Evolutionary conservation across 2,888 invertebrate species (phyloP), one percentile per base, ranked within the genome.

Genomic region (Psylliodes chrysocephalus): DNA sequence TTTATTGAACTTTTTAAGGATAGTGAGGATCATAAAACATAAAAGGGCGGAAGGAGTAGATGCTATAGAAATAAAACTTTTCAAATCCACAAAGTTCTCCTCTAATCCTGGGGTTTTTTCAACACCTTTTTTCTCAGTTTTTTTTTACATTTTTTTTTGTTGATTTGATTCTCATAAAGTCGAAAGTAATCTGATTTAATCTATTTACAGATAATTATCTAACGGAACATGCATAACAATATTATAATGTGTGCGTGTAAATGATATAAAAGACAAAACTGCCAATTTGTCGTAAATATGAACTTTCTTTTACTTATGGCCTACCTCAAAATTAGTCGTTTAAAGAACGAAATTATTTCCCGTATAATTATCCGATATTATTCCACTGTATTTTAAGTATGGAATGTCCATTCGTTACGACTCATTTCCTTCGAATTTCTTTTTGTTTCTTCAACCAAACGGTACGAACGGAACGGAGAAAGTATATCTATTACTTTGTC

Each of bases 351-450:
- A 57, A 57, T 47, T 35, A 47, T 57, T 57, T 57, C 57, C 47
- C 47, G 47, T 47, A 47, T 47, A 57, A 35, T 57, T 57, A 47
- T 35, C n/a, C 28, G 44, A 55, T 57, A 57, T 57, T 46, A 57
- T 47, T 19, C 57, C 35, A 33, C 33, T 46, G 44, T 46, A 46
- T 46, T 46, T 46, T 46, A 22, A 46, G 22, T 28, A 30, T 2
- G 49, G 49, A 49, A 49, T 49, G 49, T 12, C 30, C 28, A 12
- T 28, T 49, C 49, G 62, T 62, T 62, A 40, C 62, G 62, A 42
- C 22, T 56, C 62, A 54, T 62, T 62, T 62, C 62, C 62, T 56
- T 62, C 51, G 25, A 56, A 62, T 62, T 62, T 62, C 62, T 62
- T 62, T 62, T 62, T 51, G 38, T 61, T 56, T 15, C 22, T 49